Conservation (phyloP, 2,797 vertebrate species). For the Molossus alvarezi region DNA sequence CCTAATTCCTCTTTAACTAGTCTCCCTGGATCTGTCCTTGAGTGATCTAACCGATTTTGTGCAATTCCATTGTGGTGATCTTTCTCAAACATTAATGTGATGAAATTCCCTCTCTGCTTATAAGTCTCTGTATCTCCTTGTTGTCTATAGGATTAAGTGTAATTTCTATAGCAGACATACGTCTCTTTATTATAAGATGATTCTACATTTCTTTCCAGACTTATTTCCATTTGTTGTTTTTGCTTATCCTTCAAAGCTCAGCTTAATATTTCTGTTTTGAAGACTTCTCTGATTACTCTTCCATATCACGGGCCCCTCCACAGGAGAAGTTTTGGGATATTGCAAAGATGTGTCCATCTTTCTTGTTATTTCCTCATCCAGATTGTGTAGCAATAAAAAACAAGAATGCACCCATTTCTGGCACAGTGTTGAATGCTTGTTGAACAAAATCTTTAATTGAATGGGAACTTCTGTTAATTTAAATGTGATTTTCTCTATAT, state of each 20-base stretch:
- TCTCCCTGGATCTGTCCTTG: neutral
- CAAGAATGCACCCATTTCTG: neutral
- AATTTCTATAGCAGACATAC: neutral
- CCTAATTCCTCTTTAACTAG: neutral
- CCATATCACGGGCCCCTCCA: neutral
- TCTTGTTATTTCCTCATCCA: neutral
- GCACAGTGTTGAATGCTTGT: neutral
- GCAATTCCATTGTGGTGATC: neutral
- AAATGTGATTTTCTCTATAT: slow-evolving; percentile 22
- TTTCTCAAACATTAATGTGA: neutral
- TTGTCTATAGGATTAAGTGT: neutral
- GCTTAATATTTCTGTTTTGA: neutral
- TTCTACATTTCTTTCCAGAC: neutral
- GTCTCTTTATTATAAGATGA: slow-evolving; percentile 19
- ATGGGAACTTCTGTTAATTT: slow-evolving; percentile 44
- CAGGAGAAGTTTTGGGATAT: neutral
- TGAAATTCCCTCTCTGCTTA: neutral
- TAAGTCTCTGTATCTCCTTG: neutral
- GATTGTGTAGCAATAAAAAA: neutral
- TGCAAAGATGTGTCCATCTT: neutral
- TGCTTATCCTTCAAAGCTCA: neutral
- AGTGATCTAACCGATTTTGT: neutral
- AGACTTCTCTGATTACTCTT: neutral
- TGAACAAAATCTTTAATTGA: slow-evolving; percentile 7
- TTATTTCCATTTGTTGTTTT: slow-evolving; percentile 41